Evolutionary conservation across 2,797 vertebrate genomes (phyloP), one percentile per base, ranked within the genome.

Genomic region (Lophura swinhoii): DNA sequence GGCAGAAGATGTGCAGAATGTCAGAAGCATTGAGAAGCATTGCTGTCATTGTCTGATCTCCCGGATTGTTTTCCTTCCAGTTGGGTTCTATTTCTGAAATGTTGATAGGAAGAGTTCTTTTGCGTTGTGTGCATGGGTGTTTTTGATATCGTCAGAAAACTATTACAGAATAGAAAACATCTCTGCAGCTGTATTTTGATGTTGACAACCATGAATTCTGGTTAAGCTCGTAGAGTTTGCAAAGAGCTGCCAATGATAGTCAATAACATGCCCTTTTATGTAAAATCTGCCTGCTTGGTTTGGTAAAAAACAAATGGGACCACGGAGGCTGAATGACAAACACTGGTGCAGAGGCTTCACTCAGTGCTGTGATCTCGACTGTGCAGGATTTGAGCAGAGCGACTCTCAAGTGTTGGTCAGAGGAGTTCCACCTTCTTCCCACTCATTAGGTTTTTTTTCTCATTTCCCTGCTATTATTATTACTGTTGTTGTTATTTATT

Each of bases 241-340:
- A 31, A 63, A 84, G 48, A 72, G 84, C 84, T 93, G 91, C 82
- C 84, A 63, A 44, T 85, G 87, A 33, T 20, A 23, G 95, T 94
- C 95, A 62, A 74, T 94, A 87, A 81, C 14, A 15, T 59, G 95
- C 72, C 87, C 89, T 95, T 91, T 95, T 59, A 26, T 33, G 71
- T 37, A 14, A 83, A 72, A 66, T 39, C 83, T 88, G 59, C 88
- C 66, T 62, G 7, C 90, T 86, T 4, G 1, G 49, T 53, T 46
- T 62, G 83, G 35, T 80, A 87, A 43, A 35, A 66, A 87, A 78
- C 67, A 90, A 94, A 94, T 46, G 69, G 53, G 58, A 37, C 28
- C 46, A 9, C 21, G 1, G 53, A 68, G 22, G 26, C 48, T 64
- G 58, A 66, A 43, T 75, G 76, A 66, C 59, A 84, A 75, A 75